Percentiles rank a stretch among this genome's conserved stretches.
phyloP scores from a whole-genome alignment of 2,113 vertebrate genomes.

The Abramis brama region DNA sequence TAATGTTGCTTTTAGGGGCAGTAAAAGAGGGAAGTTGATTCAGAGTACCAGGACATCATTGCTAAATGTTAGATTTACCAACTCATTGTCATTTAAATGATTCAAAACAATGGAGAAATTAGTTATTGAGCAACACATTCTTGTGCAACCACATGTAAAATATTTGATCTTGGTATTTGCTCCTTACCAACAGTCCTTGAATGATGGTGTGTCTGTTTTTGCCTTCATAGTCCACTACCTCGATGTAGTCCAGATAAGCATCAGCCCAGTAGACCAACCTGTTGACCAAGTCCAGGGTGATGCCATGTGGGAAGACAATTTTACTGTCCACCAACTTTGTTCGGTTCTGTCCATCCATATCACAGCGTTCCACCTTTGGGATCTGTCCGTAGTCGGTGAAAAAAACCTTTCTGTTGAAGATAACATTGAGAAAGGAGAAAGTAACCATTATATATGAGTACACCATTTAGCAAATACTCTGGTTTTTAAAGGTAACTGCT shows the following conservation, averaged over 20 bases:
- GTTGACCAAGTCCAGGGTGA: conserved; percentile 94
- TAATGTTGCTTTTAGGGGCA: background rate
- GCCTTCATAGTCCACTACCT: conserved; percentile 97
- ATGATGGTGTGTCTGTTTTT: conserved; percentile 97
- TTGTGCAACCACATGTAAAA: background rate
- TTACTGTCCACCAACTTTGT: conserved; percentile 98
- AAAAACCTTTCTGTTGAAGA: conserved; percentile 87
- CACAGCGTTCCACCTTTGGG: conserved; percentile 96
- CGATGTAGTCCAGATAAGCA: conserved; percentile 96
- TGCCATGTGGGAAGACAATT: conserved; percentile 95
- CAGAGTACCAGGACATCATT: background rate
- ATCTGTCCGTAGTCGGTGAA: conserved; percentile 99
- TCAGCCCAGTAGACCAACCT: conserved; percentile 96
- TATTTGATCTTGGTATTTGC: background rate
- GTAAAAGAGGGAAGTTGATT: background rate
- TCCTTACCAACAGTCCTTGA: conserved; percentile 93
- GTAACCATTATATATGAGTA: background rate
- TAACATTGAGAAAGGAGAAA: background rate
- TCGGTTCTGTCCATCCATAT: conserved; percentile 98
- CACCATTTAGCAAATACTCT: background rate
- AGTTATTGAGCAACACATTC: background rate
- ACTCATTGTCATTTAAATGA: background rate
- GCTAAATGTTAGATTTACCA: background rate
- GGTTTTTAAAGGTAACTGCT: background rate
- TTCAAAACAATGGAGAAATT: background rate